These are phyloP conservation scores for Mamestra brassicae DNA, from an alignment of 2,888 invertebrate genomes.

Conservation along the genomic window DNA sequence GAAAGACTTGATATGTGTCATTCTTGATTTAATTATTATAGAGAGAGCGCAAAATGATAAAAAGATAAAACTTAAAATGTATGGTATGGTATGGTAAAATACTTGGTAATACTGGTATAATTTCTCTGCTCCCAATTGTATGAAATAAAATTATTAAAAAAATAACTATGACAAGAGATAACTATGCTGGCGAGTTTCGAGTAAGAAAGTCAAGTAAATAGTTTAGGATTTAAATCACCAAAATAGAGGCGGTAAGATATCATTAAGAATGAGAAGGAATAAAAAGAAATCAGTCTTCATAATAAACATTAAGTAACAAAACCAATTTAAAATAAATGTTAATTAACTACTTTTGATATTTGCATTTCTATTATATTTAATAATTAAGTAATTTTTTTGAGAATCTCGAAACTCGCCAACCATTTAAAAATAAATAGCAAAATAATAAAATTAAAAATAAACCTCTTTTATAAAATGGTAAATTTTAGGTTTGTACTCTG, in stretches of 20 bases:
- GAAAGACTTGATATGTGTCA: constrained; percentile 11
- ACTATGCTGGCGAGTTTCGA: constrained; percentile 42
- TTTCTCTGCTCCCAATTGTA: constrained; percentile 21
- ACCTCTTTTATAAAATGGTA: constrained; percentile 44
- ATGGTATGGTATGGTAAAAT: not conserved
- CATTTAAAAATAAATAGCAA: constrained; percentile 38
- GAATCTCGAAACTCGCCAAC: constrained; percentile 49
- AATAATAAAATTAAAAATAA: constrained; percentile 32
- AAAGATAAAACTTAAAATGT: not conserved
- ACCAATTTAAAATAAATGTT: not conserved
- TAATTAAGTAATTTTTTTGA: not conserved
- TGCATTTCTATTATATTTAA: not conserved
- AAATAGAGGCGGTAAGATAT: not conserved
- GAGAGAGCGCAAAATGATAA: not conserved
- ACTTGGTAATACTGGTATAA: constrained; percentile 38
- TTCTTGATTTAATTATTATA: constrained; percentile 8
- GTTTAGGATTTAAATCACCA: not conserved
- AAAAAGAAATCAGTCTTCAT: constrained; percentile 41
- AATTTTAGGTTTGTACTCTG: constrained; percentile 45
- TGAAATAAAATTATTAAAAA: constrained; percentile 45
- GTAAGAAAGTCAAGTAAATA: not conserved
- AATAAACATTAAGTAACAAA: constrained; percentile 34
- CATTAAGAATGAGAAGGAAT: not conserved
- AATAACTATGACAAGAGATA: constrained; percentile 32
- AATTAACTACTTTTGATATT: not conserved